Percentiles rank a stretch among this genome's conserved stretches.
These are phyloP conservation scores for Schrankia costaestrigalis DNA, from an alignment of 2,888 invertebrate genomes.

Conservation along the genomic window DNA sequence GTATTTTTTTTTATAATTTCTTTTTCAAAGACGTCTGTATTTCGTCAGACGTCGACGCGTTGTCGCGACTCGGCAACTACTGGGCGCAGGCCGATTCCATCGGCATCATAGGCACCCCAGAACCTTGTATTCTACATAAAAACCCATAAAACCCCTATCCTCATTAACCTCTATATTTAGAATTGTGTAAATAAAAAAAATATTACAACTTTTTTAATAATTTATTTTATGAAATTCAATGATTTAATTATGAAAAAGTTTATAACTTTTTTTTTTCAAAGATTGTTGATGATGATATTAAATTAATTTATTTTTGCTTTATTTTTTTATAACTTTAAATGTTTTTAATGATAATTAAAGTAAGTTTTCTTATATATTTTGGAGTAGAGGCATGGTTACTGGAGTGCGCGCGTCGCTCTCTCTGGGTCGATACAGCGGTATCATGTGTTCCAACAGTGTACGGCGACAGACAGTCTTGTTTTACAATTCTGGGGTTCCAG, in stretches of 20 bases:
- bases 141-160: conserved; percentile 9
- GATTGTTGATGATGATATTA: background rate
- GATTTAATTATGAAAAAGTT: no score
- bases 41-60: conserved; percentile 59
- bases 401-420: conserved; percentile 70
- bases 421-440: conserved; percentile 72
- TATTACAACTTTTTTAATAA: no score
- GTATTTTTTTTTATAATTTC: conserved; percentile 44
- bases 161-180: conserved; percentile 1
- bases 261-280: background rate
- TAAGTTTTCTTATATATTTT: conserved; percentile 31
- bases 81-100: conserved; percentile 58
- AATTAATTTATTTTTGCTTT: conserved; percentile 1
- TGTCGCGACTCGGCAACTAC: conserved; percentile 59
- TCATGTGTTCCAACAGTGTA: conserved; percentile 56
- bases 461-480: conserved; percentile 77
- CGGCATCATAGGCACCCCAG: conserved; percentile 51
- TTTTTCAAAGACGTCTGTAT: conserved; percentile 43
- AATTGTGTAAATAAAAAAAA: background rate
- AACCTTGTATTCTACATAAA: conserved; percentile 36
- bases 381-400: conserved; percentile 42
- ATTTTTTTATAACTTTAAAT: conserved; percentile 7
- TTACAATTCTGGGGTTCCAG: conserved; percentile 56
- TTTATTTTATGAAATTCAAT: background rate
- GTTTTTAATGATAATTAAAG: conserved; percentile 17